Base-by-base conservation (phyloP, 1,140 invertebrate genomes). In the Ditylenchus dipsaci region DNA sequence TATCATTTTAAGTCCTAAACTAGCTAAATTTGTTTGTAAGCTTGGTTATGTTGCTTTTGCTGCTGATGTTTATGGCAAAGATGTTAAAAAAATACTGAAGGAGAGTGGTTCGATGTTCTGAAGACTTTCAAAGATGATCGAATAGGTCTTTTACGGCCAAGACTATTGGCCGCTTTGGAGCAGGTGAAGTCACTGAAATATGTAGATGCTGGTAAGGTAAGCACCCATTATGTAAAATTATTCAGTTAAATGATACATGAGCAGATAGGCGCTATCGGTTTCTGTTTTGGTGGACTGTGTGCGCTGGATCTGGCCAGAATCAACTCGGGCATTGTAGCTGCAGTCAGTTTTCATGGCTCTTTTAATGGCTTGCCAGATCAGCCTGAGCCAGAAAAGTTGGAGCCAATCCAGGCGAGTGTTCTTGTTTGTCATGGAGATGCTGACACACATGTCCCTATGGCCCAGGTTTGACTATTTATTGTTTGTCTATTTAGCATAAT, bases 231-330 rank as follows among this genome's bases (percentile, higher is more conserved):
- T 3, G 47, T 19, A n/a, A 45, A 38, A 45, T 7, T 5, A 45
- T 33, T 19, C 38, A 19, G 3, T 45, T 61, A n/a, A n/a, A n/a
- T n/a, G n/a, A n/a, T 21, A 9, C 64, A 21, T 45, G 59, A 7
- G n/a, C 59, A 30, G 68, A 73, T 80, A 17, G 77, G 61, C 3
- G 65, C 72, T 21, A 81, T 81, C 33, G 78, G 78, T 11, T 80
- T 70, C 33, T 80, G 78, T 65, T 81, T 80, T 62, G 78, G 78
- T 17, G 78, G 78, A 1, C 59, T 76, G n/a, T 79, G 77, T 60
- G 77, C 74, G 13, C 45, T 80, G 33, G 78, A 80, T 47, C 45
- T 80, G 47, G 75, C 74, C 11, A 53, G 78, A 27, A 69, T 65
- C 26, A 78, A 80, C 61, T 49, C 75, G 11, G 78, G 58, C 13